phyloP scores from a whole-genome alignment of 2,797 vertebrate genomes.

The Bothrops alternatus region DNA sequence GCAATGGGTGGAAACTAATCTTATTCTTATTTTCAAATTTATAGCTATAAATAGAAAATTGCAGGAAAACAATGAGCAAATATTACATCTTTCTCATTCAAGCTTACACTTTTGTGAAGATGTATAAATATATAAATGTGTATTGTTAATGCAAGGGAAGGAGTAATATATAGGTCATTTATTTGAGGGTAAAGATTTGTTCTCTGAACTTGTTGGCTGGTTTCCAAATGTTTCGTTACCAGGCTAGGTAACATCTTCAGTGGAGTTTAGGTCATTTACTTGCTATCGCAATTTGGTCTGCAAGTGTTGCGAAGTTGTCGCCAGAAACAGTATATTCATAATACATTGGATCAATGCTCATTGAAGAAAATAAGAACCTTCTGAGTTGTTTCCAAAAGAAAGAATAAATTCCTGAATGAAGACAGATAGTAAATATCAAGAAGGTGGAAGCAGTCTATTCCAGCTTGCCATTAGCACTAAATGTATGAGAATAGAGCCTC shows the following conservation, averaged over 20 bases:
- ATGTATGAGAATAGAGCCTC: conserved; percentile 42
- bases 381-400: conserved; percentile 40
- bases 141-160: neutral
- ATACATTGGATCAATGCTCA: conserved; percentile 34
- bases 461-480: conserved; percentile 40
- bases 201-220: too few relatives aligned
- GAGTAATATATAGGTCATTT: neutral
- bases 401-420: conserved; percentile 50
- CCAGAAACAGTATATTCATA: conserved; percentile 38
- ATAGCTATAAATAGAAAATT: neutral
- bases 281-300: neutral
- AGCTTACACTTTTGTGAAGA: conserved; percentile 16
- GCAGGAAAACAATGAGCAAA: neutral
- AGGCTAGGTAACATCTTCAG: too few relatives aligned
- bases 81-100: neutral
- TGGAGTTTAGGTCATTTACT: neutral
- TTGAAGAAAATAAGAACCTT: conserved; percentile 45
- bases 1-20: too few relatives aligned
- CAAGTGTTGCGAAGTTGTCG: conserved; percentile 14
- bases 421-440: conserved; percentile 45
- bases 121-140: neutral
- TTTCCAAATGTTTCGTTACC: too few relatives aligned
- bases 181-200: neutral
- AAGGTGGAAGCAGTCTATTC: conserved; percentile 33
- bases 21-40: neutral